Percentiles rank a stretch among this genome's conserved stretches.
phyloP scores from a whole-genome alignment of 2,113 vertebrate genomes.

The Plotosus lineatus region DNA sequence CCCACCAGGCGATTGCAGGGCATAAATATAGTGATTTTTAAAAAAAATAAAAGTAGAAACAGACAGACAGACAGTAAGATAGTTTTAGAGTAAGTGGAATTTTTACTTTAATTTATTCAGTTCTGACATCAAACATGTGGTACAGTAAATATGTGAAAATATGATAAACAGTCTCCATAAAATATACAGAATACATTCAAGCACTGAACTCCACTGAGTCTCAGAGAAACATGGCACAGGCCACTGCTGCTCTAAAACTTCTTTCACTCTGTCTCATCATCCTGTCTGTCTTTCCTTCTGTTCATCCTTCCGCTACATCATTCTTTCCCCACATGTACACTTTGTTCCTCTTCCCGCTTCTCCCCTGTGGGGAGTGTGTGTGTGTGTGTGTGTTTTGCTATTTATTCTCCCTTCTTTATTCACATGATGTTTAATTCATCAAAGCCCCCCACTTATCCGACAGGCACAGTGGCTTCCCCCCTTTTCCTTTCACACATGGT shows the following conservation, averaged over 20 bases:
- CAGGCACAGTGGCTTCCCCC: slow-evolving; percentile 62
- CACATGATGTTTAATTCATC: slow-evolving; percentile 81
- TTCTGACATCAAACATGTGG: background rate
- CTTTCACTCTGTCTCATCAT: background rate
- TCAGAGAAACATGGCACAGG: background rate
- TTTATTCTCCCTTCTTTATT: slow-evolving; percentile 73
- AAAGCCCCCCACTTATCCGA: slow-evolving; percentile 68
- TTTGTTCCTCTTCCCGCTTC: slow-evolving; percentile 11
- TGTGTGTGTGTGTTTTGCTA: slow-evolving; percentile 60
- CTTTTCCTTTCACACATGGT: slow-evolving; percentile 62
- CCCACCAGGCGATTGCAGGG: no score
- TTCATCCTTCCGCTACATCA: slow-evolving; percentile 26
- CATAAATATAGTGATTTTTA: no score
- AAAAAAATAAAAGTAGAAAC: no score
- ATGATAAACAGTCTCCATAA: background rate
- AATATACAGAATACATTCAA: background rate
- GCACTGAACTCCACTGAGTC: background rate
- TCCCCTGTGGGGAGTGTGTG: slow-evolving; percentile 40
- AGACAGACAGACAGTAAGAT: no score
- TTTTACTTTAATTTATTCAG: background rate
- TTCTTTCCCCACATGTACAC: slow-evolving; percentile 16
- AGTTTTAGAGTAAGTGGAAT: background rate
- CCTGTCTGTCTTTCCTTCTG: background rate
- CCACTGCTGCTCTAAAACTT: background rate
- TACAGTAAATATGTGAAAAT: background rate